phyloP scores from a whole-genome alignment of 2,113 vertebrate genomes.

The Prochilodus magdalenae region DNA sequence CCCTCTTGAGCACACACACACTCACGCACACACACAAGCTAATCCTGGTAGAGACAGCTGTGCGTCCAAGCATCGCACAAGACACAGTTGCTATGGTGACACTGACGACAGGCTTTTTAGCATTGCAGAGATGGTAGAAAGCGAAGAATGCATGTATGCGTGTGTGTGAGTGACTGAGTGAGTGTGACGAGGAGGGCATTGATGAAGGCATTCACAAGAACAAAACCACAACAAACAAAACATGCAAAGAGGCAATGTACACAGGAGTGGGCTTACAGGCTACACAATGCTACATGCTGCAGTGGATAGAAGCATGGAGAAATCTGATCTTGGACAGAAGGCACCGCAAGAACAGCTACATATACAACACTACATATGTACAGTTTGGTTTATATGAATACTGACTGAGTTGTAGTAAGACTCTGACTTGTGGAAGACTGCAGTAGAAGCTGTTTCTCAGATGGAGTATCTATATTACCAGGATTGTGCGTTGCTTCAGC shows the following conservation, averaged over 20 bases:
- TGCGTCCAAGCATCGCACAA: slow-evolving; percentile 64
- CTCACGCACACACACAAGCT: slow-evolving; percentile 53
- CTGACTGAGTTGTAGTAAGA: too few relatives aligned
- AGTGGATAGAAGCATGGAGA: not conserved
- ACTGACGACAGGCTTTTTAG: slow-evolving; percentile 71
- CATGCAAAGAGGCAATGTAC: slow-evolving; percentile 13
- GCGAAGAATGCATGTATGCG: slow-evolving; percentile 44
- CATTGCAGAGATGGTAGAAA: slow-evolving; percentile 64
- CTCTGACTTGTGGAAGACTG: too few relatives aligned
- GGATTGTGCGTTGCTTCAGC: too few relatives aligned
- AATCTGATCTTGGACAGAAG: not conserved
- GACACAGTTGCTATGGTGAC: slow-evolving; percentile 76
- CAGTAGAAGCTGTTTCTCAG: too few relatives aligned
- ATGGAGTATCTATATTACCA: too few relatives aligned
- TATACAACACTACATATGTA: too few relatives aligned
- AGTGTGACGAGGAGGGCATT: slow-evolving; percentile 37
- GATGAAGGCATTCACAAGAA: slow-evolving; percentile 47
- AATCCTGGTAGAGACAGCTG: slow-evolving; percentile 68
- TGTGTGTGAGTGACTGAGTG: slow-evolving; percentile 4
- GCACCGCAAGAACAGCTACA: not conserved
- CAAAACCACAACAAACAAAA: slow-evolving; percentile 43
- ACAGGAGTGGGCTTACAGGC: not conserved
- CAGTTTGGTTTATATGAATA: too few relatives aligned
- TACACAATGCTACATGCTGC: not conserved
- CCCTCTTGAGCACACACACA: not conserved